Percentiles rank a stretch among this genome's conserved stretches.
Conservation (phyloP, 2,113 vertebrate species). For the Picathartes gymnocephalus region DNA sequence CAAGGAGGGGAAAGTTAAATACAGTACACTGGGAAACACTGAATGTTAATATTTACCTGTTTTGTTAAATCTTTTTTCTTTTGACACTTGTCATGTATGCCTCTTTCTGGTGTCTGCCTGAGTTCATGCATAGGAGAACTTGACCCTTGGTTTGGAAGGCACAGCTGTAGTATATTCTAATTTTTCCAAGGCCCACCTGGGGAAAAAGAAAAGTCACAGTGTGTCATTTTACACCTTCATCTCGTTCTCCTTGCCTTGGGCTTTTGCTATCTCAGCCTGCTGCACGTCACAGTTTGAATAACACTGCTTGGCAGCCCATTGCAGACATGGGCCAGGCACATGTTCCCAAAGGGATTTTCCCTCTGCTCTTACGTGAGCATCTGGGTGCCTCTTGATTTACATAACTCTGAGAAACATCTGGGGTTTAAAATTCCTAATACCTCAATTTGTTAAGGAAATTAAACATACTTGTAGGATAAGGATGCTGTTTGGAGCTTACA, state of each 20-base stretch:
- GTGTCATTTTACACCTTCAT: not conserved
- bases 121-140: not conserved
- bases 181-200: not conserved
- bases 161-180: not conserved
- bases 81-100: not conserved
- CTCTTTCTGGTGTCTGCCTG: not conserved
- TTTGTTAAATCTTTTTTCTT: not conserved
- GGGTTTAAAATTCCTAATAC: not conserved
- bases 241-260: not conserved
- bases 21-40: not conserved
- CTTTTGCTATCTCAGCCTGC: not conserved
- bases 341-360: not conserved
- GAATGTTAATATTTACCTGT: not conserved
- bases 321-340: not conserved
- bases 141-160: not conserved
- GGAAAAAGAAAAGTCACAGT: not conserved
- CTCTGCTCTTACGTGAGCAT: not conserved
- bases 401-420: not conserved
- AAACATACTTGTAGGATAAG: not conserved
- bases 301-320: not conserved
- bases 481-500: slow-evolving; percentile 3
- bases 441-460: not conserved
- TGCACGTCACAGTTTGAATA: not conserved
- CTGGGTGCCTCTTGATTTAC: not conserved
- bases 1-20: not conserved